Percentiles rank a stretch among this genome's conserved stretches.
Evolutionary conservation across 2,113 vertebrate genomes (phyloP).

Genomic region (Antidorcas marsupialis): DNA sequence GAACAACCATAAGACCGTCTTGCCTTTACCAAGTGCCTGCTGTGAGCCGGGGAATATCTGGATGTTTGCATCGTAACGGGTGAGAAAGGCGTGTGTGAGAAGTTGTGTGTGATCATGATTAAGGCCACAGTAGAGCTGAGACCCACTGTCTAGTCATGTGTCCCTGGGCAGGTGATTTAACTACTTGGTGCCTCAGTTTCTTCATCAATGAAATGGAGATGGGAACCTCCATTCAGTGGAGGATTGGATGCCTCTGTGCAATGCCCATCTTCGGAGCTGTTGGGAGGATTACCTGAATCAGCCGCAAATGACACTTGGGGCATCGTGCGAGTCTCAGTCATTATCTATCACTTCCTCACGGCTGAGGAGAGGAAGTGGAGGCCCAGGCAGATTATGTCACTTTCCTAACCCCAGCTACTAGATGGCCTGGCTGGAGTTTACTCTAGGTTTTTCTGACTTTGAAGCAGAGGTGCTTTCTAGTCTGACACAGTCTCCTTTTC

Average conservation of each 20-base stretch:
- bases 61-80: background rate
- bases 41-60: accelerated
- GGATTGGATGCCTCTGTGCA: too few species aligned
- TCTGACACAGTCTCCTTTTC: slow-evolving; percentile 1
- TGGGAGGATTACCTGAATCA: background rate
- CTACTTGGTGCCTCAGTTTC: background rate
- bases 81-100: accelerated
- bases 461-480: background rate
- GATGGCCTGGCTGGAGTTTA: background rate
- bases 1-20: background rate
- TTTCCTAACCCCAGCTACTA: background rate
- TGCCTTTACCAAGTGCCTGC: accelerated
- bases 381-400: background rate
- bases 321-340: accelerated
- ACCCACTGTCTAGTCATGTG: background rate
- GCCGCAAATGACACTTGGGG: accelerated
- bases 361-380: background rate
- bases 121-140: accelerated
- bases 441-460: background rate
- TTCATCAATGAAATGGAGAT: background rate
- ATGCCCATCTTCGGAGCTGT: background rate
- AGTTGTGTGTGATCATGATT: too few species aligned
- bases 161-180: background rate
- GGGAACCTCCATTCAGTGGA: too few species aligned
- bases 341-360: accelerated